Evolutionary conservation across 2,888 invertebrate species (phyloP), one percentile per base, ranked within the genome.

Genomic region (Catocala fraxini): DNA sequence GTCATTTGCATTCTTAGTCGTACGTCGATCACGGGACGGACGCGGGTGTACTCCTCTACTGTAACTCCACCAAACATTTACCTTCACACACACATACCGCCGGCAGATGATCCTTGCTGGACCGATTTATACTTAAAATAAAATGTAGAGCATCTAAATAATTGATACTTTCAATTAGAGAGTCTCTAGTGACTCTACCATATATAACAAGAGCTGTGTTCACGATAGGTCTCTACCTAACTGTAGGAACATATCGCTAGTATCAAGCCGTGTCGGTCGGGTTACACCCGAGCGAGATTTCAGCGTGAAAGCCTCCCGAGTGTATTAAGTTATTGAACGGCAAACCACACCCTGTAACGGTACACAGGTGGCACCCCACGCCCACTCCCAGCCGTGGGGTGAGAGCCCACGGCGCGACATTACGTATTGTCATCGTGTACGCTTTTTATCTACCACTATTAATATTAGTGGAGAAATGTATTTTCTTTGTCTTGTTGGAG

Each of bases 261-360:
- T 78, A 86, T 83, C 92, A 89, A 89, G 75, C 77, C 65, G 42
- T 43, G 25, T 77, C 59, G 53, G 72, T 68, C 87, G 70, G 77
- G 75, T 77, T 76, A 71, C 25, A 84, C 63, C 72, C 71, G 80
- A 87, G 92, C 88, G 91, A 93, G 94, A 94, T 94, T 93, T 94
- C 89, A 94, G 89, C 91, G 88, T 91, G 93, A 92, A 93, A 94
- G 92, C 93, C 93, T 94, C 92, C 89, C 91, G 89, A 91, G 91
- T 90, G 94, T 94, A 94, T 94, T 93, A 94, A 93, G 93, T 94
- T 94, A 94, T 94, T 91, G 94, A 94, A 94, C 94, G 93, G 94
- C 94, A 94, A 94, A 94, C 93, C 94, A 94, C 94, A 94, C 94
- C 94, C 94, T 91, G 92, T 91, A 90, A 91, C 90, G 87, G 85